Conservation (phyloP, 2,888 invertebrate genomes). For the Ptychoptera albimana region DNA sequence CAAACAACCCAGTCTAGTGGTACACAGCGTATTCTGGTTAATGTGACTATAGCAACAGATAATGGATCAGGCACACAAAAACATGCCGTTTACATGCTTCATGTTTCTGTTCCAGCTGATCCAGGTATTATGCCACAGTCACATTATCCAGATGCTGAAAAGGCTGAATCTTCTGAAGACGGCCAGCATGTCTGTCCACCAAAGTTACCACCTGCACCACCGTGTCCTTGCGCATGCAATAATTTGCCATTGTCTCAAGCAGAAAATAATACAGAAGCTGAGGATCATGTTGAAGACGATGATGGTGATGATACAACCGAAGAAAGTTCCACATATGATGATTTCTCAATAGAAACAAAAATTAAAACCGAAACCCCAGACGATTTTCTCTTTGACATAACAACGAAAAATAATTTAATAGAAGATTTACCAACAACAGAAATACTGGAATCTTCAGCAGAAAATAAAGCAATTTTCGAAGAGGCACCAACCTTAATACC, state of each 20-base stretch:
- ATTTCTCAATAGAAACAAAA: not conserved
- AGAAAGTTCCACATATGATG: not conserved
- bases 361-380: not conserved
- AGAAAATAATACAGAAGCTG: not conserved
- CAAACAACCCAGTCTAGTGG: slow-evolving; percentile 9
- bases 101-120: slow-evolving; percentile 60
- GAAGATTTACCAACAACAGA: not conserved
- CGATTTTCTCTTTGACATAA: not conserved
- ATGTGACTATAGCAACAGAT: slow-evolving; percentile 66
- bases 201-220: slow-evolving; percentile 27
- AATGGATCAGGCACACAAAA: slow-evolving; percentile 35
- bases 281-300: not conserved
- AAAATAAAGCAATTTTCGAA: slow-evolving; percentile 3
- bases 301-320: not conserved
- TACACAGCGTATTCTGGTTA: slow-evolving; percentile 55
- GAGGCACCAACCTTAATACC: slow-evolving; percentile 15
- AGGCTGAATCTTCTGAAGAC: not conserved
- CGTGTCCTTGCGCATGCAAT: slow-evolving; percentile 19
- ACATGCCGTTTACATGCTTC: slow-evolving; percentile 59
- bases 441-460: not conserved
- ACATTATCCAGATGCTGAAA: not conserved
- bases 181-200: slow-evolving; percentile 11
- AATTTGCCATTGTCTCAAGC: slow-evolving; percentile 7
- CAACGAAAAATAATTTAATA: slow-evolving; percentile 6
- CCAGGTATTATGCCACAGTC: slow-evolving; percentile 2